Conservation (phyloP, 2,797 vertebrate genomes). For the Jordanella pulchra region DNA sequence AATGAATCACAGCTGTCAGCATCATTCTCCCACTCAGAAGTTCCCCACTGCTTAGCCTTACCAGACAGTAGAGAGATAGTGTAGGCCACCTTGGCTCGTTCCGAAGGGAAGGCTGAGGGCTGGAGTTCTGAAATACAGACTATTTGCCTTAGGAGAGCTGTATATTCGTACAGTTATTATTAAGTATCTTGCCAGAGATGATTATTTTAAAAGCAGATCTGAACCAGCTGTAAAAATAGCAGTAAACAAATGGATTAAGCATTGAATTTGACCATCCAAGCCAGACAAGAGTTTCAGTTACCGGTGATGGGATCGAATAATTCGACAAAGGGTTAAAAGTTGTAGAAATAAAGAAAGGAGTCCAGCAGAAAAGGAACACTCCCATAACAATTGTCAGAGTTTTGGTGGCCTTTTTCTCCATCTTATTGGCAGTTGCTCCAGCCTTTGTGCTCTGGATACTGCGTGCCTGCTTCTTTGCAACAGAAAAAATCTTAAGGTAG, state of each 20-base stretch:
- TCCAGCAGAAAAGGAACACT: conserved; percentile 10
- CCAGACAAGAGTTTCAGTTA: conserved; percentile 78
- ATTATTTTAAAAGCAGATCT: conserved; percentile 61
- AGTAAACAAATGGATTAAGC: conserved; percentile 87
- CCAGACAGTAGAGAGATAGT: background rate
- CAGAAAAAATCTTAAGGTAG: conserved; percentile 83
- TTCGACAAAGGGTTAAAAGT: background rate
- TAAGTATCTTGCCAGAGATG: conserved; percentile 20
- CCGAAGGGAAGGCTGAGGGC: background rate
- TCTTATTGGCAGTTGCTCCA: conserved; percentile 47
- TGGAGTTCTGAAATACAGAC: too few relatives aligned
- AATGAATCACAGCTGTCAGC: background rate
- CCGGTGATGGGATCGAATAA: conserved; percentile 5
- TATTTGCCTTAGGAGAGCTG: conserved; percentile 1
- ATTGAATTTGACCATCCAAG: conserved; percentile 84
- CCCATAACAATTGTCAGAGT: conserved; percentile 66
- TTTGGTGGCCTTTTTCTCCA: conserved; percentile 75
- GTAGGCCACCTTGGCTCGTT: background rate
- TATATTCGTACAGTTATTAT: background rate
- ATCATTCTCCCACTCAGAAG: background rate
- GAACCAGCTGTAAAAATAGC: conserved; percentile 87
- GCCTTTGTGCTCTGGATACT: conserved; percentile 70
- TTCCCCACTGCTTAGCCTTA: background rate
- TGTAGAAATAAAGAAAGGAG: background rate
- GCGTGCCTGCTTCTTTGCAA: conserved; percentile 80